Conservation (phyloP, 2,888 invertebrate genomes). For the Exocentrus adspersus region DNA sequence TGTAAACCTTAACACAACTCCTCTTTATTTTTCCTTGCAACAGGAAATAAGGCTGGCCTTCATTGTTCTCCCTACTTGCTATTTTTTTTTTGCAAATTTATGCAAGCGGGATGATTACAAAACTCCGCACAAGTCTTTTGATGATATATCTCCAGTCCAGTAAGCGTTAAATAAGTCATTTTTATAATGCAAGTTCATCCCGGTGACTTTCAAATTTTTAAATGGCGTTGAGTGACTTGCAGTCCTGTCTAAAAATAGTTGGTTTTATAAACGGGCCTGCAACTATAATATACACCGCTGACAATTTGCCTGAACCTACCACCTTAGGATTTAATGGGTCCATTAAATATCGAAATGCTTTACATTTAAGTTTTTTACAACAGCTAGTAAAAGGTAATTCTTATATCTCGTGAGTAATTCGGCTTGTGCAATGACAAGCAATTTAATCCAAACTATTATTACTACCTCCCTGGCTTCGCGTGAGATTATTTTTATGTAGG, state of each 20-base stretch:
- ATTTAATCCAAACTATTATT: slow-evolving; percentile 43
- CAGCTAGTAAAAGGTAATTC: background rate
- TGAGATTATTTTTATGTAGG: slow-evolving; percentile 53
- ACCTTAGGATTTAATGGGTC: background rate
- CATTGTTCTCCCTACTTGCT: too few species aligned
- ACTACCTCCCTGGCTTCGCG: slow-evolving; percentile 42
- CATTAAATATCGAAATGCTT: background rate
- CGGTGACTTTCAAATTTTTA: slow-evolving; percentile 1
- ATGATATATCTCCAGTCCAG: too few species aligned
- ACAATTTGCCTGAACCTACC: background rate
- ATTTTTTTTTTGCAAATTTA: too few species aligned
- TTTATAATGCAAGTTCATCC: background rate
- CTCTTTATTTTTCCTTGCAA: too few species aligned
- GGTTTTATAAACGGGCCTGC: background rate
- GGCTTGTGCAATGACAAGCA: slow-evolving; percentile 49
- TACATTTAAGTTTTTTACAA: background rate
- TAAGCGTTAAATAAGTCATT: slow-evolving; percentile 2
- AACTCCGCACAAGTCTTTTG: too few species aligned
- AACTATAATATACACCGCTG: background rate
- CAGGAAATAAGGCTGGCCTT: too few species aligned
- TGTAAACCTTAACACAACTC: too few species aligned
- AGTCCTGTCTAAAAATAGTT: background rate
- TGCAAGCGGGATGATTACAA: too few species aligned
- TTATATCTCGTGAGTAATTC: slow-evolving; percentile 42
- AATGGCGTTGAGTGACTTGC: slow-evolving; percentile 1